Percentiles rank a stretch among this genome's conserved stretches.
These are phyloP conservation scores for Setophaga coronata DNA, from an alignment of 2,113 vertebrate species.

Conservation along the genomic window DNA sequence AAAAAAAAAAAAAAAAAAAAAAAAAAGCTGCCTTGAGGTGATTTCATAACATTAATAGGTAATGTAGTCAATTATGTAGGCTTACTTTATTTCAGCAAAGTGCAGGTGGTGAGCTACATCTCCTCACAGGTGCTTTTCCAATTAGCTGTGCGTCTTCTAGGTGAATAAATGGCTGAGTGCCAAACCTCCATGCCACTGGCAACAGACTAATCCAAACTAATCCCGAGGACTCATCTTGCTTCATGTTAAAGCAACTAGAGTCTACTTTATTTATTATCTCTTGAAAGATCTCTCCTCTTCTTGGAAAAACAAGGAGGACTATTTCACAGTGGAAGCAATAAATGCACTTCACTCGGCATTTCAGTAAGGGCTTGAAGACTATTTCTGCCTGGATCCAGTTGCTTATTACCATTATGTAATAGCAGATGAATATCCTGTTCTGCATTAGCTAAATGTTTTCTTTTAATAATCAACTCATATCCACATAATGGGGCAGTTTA, in stretches of 20 bases:
- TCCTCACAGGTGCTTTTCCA: conserved; percentile 64
- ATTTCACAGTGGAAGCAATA: neutral
- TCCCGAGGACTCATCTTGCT: conserved; percentile 33
- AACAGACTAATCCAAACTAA: conserved; percentile 65
- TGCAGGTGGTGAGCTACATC: conserved; percentile 65
- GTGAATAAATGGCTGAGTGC: conserved; percentile 43
- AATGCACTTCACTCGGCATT: neutral
- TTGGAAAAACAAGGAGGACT: conserved; percentile 32
- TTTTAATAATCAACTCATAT: conserved; percentile 60
- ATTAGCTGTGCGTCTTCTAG: conserved; percentile 66
- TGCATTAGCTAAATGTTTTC: conserved; percentile 69
- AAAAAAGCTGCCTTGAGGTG: neutral
- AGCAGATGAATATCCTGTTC: conserved; percentile 43
- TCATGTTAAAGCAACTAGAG: conserved; percentile 46
- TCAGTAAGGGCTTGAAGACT: neutral
- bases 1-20: too few species aligned
- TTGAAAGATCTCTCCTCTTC: conserved; percentile 41
- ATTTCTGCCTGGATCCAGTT: neutral
- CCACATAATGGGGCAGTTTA: conserved; percentile 39
- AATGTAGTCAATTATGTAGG: conserved; percentile 64
- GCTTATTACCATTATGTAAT: conserved; percentile 56
- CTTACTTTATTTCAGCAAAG: conserved; percentile 63
- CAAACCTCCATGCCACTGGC: conserved; percentile 47
- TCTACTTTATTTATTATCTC: conserved; percentile 35
- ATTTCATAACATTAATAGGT: conserved; percentile 65